These are phyloP conservation scores for Drosophila paulistorum DNA, from an alignment of 1,140 invertebrate genomes.

Conservation along the genomic window DNA sequence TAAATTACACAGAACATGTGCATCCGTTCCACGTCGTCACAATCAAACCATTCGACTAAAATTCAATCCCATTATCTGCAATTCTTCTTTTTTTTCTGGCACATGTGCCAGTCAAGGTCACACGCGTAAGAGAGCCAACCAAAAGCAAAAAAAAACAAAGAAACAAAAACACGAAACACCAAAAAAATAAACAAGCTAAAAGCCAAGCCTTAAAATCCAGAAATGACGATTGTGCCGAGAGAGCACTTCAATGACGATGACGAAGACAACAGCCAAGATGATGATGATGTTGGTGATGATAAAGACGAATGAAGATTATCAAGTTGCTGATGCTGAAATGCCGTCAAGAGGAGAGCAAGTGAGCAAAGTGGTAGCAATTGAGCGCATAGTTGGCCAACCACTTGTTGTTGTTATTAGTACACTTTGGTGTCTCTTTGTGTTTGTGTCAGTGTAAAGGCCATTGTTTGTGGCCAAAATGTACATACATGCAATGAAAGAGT, in stretches of 20 bases:
- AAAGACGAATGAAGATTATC: too few relatives aligned
- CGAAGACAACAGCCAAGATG: not conserved
- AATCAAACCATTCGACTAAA: slow-evolving; percentile 9
- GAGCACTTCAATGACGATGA: slow-evolving; percentile 1
- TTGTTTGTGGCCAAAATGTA: slow-evolving; percentile 33
- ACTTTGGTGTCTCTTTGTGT: slow-evolving; percentile 40
- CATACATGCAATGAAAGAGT: slow-evolving; percentile 37
- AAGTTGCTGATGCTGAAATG: not conserved
- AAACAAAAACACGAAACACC: slow-evolving; percentile 44
- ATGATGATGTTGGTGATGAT: not conserved
- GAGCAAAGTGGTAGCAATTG: slow-evolving; percentile 41
- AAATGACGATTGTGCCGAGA: not conserved
- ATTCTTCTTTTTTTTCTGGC: slow-evolving; percentile 42
- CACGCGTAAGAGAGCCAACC: slow-evolving; percentile 46
- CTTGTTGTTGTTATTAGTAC: slow-evolving; percentile 61
- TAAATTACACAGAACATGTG: not conserved
- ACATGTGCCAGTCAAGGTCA: slow-evolving; percentile 68
- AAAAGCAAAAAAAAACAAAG: slow-evolving; percentile 4
- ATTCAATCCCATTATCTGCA: slow-evolving; percentile 42
- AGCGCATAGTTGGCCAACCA: slow-evolving; percentile 72
- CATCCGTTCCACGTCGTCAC: slow-evolving; percentile 11
- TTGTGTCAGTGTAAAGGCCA: slow-evolving; percentile 51
- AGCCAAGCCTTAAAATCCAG: slow-evolving; percentile 47
- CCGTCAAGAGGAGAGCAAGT: not conserved
- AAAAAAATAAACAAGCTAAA: slow-evolving; percentile 32